Percentiles rank a stretch among this genome's conserved stretches.
Evolutionary conservation across 2,113 vertebrate genomes (phyloP).

Genomic region (Centrocercus urophasianus): DNA sequence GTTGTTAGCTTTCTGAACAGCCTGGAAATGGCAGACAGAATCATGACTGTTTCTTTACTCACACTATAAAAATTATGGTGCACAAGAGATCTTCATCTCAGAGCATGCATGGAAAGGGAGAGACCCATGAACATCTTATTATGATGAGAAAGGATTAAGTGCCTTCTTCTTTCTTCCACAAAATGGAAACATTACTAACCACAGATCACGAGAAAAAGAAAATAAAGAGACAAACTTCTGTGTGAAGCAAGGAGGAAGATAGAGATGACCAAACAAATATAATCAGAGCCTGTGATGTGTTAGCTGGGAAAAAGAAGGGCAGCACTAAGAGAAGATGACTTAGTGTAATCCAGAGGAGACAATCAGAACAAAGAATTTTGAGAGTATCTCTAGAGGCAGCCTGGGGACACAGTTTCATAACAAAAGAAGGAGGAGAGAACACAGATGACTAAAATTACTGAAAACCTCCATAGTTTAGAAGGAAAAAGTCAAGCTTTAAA

Average conservation of each 20-base stretch:
- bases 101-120: accelerated
- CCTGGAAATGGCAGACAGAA: background rate
- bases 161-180: background rate
- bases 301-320: background rate
- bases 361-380: background rate
- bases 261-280: background rate
- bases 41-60: background rate
- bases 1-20: background rate
- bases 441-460: background rate
- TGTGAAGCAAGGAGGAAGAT: background rate
- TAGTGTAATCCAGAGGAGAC: accelerated
- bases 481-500: background rate
- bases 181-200: background rate
- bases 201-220: background rate
- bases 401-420: background rate
- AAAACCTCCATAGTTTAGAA: background rate
- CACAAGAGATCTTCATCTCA: background rate
- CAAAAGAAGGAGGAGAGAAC: background rate
- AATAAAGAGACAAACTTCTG: background rate
- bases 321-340: background rate
- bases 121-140: background rate
- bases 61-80: background rate
- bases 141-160: background rate
- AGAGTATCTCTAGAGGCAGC: background rate
- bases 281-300: background rate